Conservation (phyloP, 1,140 invertebrate genomes). For the Microvelia longipes region DNA sequence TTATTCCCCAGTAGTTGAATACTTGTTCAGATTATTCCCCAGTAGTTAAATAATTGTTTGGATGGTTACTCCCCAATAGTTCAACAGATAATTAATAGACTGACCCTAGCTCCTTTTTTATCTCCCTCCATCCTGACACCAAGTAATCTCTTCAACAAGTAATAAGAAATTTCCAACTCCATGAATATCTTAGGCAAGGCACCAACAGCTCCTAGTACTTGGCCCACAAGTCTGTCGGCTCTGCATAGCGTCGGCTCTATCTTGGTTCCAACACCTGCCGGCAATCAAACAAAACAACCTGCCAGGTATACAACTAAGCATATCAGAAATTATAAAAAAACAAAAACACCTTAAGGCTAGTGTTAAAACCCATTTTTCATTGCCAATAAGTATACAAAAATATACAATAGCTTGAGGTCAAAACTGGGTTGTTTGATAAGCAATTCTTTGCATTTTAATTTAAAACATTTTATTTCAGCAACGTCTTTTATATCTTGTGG, state of each 20-base stretch:
- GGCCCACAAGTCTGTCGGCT: conserved; percentile 94
- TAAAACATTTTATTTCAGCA: no score
- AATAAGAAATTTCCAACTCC: conserved; percentile 96
- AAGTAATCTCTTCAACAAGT: conserved; percentile 81
- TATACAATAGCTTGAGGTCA: no score
- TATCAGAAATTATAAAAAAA: conserved; percentile 1
- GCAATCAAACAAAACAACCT: conserved; percentile 9
- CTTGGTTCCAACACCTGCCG: conserved; percentile 85
- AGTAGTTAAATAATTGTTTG: no score
- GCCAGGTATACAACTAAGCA: no score
- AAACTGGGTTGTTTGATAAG: no score
- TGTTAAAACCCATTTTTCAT: not conserved
- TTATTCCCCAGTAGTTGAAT: no score
- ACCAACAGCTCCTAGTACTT: conserved; percentile 94
- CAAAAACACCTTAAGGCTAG: not conserved
- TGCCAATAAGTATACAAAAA: no score
- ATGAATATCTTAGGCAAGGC: conserved; percentile 94
- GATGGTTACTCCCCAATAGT: no score
- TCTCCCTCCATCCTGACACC: conserved; percentile 97
- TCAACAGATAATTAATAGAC: conserved; percentile 6
- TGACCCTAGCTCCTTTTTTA: conserved; percentile 93
- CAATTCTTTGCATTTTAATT: no score
- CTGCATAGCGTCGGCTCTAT: conserved; percentile 96
- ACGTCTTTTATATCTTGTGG: no score
- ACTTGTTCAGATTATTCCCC: no score